phyloP scores from a whole-genome alignment of 2,113 vertebrate genomes.

The Phasianus colchicus region DNA sequence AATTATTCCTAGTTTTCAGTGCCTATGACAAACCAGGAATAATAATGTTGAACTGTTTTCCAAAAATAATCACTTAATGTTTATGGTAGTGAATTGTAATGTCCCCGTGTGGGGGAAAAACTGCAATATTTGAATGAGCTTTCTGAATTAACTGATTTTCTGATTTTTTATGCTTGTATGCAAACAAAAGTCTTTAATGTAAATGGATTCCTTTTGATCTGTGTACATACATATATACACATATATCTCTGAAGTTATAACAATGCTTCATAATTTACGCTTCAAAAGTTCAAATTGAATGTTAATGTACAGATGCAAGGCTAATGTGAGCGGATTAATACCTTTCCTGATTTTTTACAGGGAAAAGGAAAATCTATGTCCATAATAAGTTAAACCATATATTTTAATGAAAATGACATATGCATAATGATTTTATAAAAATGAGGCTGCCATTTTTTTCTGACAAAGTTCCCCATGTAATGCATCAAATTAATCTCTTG shows the following conservation, averaged over 20 bases:
- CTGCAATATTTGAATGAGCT: not conserved
- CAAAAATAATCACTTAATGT: not conserved
- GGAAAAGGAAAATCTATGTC: not conserved
- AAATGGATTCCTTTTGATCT: not conserved
- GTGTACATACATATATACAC: not conserved
- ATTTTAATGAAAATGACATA: not conserved
- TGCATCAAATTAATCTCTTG: slow-evolving; percentile 24
- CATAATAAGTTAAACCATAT: not conserved
- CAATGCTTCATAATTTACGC: not conserved
- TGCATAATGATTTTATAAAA: not conserved
- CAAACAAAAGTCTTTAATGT: not conserved
- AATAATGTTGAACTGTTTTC: not conserved
- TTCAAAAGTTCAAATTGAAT: not conserved
- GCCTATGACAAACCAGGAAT: not conserved
- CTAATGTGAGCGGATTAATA: not conserved
- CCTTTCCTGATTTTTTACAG: not conserved
- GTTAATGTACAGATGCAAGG: not conserved
- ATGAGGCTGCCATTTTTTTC: not conserved
- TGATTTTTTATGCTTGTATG: not conserved
- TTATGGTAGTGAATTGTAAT: not conserved
- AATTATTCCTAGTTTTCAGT: not conserved
- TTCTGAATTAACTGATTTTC: not conserved
- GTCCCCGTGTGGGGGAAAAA: not conserved
- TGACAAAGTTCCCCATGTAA: not conserved
- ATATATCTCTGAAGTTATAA: not conserved